A percentile compares a stretch with the other conserved stretches of the same genome.
phyloP scores from a whole-genome alignment of 2,797 vertebrate genomes.

The Tinamus major region DNA sequence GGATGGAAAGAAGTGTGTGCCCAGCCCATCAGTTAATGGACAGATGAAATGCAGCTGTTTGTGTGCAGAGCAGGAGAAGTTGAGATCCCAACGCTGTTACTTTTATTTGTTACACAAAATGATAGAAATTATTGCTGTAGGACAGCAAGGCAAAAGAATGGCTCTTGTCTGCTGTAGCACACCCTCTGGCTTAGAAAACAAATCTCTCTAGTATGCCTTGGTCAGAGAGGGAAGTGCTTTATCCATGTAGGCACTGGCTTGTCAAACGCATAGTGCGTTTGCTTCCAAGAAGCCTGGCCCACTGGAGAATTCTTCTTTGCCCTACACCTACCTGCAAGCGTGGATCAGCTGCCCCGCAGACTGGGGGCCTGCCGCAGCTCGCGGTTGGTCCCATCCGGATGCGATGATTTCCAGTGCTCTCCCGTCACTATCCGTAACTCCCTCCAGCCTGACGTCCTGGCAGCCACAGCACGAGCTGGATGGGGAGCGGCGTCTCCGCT shows the following conservation, averaged over 20 bases:
- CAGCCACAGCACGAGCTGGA: not conserved
- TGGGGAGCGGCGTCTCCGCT: not conserved
- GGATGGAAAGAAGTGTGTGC: not conserved
- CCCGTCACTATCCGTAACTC: conserved; percentile 23
- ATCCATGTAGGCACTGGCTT: not conserved
- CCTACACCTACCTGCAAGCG: conserved; percentile 22
- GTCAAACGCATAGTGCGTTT: not conserved
- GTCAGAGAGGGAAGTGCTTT: not conserved
- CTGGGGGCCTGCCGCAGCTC: conserved; percentile 21
- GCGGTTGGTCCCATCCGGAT: conserved; percentile 17
- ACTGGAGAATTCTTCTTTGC: not conserved
- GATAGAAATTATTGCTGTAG: not conserved
- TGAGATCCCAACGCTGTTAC: not conserved
- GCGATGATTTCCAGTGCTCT: conserved; percentile 10
- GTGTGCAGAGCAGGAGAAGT: not conserved
- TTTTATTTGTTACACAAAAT: not conserved
- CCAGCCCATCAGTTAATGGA: not conserved
- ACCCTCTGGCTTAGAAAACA: not conserved
- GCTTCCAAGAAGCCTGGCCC: not conserved
- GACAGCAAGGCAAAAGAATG: not conserved
- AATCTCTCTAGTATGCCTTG: not conserved
- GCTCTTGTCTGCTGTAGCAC: not conserved
- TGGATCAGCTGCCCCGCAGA: not conserved
- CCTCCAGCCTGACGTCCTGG: conserved; percentile 11
- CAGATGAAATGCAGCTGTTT: not conserved